phyloP scores from a whole-genome alignment of 1,140 invertebrate genomes.

The Cardiocondyla obscurior region DNA sequence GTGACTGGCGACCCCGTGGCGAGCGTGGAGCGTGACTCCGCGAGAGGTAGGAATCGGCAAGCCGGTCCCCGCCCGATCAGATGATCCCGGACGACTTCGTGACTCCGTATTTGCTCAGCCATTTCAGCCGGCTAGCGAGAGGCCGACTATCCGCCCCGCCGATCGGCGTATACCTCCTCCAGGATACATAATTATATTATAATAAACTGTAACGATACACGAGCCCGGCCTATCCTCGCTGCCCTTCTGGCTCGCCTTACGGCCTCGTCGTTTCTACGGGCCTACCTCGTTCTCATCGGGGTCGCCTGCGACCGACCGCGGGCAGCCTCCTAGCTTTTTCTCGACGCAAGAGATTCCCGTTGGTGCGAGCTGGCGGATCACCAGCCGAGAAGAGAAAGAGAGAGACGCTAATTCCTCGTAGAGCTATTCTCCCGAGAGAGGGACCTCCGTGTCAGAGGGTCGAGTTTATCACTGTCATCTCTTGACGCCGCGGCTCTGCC shows the following conservation, averaged over 20 bases:
- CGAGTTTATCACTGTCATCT: constrained; percentile 80
- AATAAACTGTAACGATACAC: constrained; percentile 84
- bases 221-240: constrained; percentile 39
- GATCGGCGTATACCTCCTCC: constrained; percentile 72
- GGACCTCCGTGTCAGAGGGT: constrained; percentile 74
- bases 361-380: constrained; percentile 41
- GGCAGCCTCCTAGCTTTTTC: constrained; percentile 47
- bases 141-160: constrained; percentile 69
- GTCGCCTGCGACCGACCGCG: constrained; percentile 42
- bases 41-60: constrained; percentile 71
- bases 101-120: constrained; percentile 83
- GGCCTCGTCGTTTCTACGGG: constrained; percentile 15
- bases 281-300: constrained; percentile 30
- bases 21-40: constrained; percentile 58
- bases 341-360: constrained; percentile 25
- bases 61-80: constrained; percentile 72
- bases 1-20: not conserved
- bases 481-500: constrained; percentile 72
- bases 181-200: constrained; percentile 84
- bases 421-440: constrained; percentile 64
- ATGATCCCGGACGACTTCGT: constrained; percentile 80
- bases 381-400: constrained; percentile 48
- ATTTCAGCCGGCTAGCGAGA: constrained; percentile 63
- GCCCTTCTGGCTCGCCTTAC: constrained; percentile 58
- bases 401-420: constrained; percentile 72